These are phyloP conservation scores for Pithys albifrons DNA, from an alignment of 2,113 vertebrate species.

Conservation along the genomic window DNA sequence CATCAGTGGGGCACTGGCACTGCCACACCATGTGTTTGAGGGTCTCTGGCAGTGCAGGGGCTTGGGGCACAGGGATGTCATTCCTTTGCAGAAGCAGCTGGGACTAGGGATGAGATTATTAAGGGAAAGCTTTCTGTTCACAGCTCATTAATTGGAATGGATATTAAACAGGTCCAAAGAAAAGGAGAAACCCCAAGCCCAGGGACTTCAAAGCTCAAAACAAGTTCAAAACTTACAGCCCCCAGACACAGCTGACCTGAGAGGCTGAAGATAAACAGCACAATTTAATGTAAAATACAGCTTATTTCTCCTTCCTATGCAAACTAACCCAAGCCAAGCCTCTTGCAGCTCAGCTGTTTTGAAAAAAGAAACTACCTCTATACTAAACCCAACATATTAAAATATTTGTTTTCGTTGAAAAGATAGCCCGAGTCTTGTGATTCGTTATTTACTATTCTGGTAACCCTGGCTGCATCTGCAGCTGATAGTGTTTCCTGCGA, in stretches of 20 bases:
- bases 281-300: background rate
- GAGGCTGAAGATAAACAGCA: background rate
- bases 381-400: conserved; percentile 68
- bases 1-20: fast-evolving
- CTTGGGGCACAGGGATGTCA: background rate
- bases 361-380: conserved; percentile 23
- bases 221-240: background rate
- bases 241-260: background rate
- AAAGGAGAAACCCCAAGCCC: background rate
- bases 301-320: background rate
- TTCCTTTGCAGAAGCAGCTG: fast-evolving
- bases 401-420: conserved; percentile 78
- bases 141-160: background rate
- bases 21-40: fast-evolving
- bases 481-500: conserved; percentile 80
- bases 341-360: background rate
- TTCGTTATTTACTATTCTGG: conserved; percentile 91
- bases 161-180: background rate
- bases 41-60: background rate
- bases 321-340: background rate
- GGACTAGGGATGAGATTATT: background rate
- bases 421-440: conserved; percentile 72
- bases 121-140: background rate
- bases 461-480: conserved; percentile 79
- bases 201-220: background rate